Evolutionary conservation across 2,888 invertebrate species (phyloP).

Genomic region (Ophion costatus): DNA sequence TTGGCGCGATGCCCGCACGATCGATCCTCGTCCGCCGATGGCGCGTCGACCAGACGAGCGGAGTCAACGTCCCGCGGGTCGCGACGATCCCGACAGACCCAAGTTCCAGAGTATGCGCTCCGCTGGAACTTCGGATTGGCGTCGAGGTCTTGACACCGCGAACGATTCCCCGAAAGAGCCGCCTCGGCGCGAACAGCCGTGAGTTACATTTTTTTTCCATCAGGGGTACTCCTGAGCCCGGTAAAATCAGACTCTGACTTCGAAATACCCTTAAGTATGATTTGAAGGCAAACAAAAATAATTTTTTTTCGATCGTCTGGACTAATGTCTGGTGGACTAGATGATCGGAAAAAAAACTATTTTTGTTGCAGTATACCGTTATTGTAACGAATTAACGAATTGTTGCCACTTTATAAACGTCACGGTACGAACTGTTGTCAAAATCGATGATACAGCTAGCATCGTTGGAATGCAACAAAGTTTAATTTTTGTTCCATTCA

Average conservation of each 20-base stretch:
- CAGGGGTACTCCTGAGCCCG: background rate
- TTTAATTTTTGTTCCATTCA: too few relatives aligned
- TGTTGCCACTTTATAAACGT: too few relatives aligned
- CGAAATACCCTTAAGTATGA: too few relatives aligned
- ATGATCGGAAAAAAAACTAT: too few relatives aligned
- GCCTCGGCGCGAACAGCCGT: conserved; percentile 53
- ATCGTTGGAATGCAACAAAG: too few relatives aligned
- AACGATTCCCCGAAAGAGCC: conserved; percentile 52
- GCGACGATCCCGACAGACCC: conserved; percentile 57
- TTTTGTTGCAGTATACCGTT: too few relatives aligned
- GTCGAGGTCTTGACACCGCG: conserved; percentile 37
- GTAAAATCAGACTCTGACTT: background rate
- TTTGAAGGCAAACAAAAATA: too few relatives aligned
- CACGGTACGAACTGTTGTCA: too few relatives aligned
- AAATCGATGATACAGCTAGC: too few relatives aligned
- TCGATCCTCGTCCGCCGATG: conserved; percentile 40
- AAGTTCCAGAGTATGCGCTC: conserved; percentile 59
- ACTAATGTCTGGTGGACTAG: too few relatives aligned
- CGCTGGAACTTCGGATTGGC: conserved; percentile 42
- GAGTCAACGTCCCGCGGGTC: conserved; percentile 53
- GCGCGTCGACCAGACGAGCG: conserved; percentile 53
- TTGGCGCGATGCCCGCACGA: conserved; percentile 64
- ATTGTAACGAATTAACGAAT: too few relatives aligned
- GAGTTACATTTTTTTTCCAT: conserved; percentile 18
- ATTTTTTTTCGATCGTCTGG: too few relatives aligned